These are phyloP conservation scores for Apus apus DNA, from an alignment of 2,113 vertebrate species.

Conservation along the genomic window DNA sequence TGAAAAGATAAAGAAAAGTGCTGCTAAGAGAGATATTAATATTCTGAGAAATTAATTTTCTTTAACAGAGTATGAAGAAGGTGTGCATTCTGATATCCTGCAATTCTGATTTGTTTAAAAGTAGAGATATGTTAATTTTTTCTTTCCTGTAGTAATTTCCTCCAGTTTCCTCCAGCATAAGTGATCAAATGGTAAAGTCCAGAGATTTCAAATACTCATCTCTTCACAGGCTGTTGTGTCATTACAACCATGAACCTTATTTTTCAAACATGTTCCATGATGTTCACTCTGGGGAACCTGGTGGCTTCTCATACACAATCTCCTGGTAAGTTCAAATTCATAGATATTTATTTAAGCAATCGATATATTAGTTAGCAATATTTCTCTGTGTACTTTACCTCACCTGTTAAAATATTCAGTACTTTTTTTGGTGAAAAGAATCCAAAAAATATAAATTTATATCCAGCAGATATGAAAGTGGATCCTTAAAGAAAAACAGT, in stretches of 20 bases:
- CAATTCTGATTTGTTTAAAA: conserved; percentile 7
- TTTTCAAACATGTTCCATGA: not conserved
- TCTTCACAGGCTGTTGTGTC: not conserved
- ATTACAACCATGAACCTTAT: conserved; percentile 31
- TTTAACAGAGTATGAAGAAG: not conserved
- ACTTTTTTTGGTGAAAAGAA: not conserved
- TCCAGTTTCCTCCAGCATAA: conserved; percentile 8
- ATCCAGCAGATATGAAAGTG: not conserved
- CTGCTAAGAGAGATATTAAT: not conserved
- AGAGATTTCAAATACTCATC: not conserved
- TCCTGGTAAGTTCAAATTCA: conserved; percentile 54
- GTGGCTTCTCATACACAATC: not conserved
- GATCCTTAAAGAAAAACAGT: not conserved
- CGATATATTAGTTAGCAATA: not conserved
- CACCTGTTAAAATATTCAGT: not conserved
- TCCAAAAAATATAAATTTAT: not conserved
- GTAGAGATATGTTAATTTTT: not conserved
- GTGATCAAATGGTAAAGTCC: not conserved
- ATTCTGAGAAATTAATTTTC: not conserved
- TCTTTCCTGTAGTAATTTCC: conserved; percentile 72
- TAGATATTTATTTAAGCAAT: not conserved
- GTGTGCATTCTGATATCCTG: not conserved
- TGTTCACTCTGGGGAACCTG: conserved; percentile 2
- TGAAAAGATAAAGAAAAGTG: not conserved
- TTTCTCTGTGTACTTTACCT: not conserved